These are phyloP conservation scores for Sarcoramphus papa DNA, from an alignment of 2,797 vertebrate genomes.

Conservation along the genomic window DNA sequence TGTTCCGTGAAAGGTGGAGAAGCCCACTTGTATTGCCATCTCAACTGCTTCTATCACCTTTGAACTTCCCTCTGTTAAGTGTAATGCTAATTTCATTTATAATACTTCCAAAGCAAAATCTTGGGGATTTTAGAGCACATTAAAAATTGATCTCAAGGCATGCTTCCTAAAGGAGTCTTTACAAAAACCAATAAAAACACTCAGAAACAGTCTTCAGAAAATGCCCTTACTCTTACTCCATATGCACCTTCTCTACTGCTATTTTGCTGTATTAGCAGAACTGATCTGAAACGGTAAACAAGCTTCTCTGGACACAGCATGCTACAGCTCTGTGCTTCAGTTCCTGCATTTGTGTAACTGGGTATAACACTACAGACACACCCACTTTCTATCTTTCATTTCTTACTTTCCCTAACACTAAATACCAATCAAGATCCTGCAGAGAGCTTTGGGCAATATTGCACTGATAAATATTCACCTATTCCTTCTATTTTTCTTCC, in stretches of 20 bases:
- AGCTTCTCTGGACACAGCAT: not conserved
- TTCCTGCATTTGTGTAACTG: not conserved
- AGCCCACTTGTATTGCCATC: not conserved
- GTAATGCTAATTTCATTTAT: not conserved
- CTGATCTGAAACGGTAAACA: not conserved
- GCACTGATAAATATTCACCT: not conserved
- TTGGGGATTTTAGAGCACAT: not conserved
- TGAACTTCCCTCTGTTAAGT: not conserved
- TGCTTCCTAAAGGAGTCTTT: not conserved
- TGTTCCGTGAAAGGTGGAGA: not conserved
- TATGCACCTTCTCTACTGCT: not conserved
- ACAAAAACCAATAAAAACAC: not conserved
- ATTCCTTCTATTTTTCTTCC: not conserved
- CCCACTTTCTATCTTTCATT: not conserved
- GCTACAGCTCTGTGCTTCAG: not conserved
- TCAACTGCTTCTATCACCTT: not conserved
- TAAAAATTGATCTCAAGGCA: not conserved
- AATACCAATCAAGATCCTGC: not conserved
- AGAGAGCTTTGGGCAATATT: not conserved
- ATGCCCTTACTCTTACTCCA: not conserved
- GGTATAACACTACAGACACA: not conserved
- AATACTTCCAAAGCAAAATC: not conserved
- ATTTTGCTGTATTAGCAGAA: accelerated
- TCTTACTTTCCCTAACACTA: not conserved
- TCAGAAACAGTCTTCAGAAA: not conserved